Evolutionary conservation across 2,888 invertebrate species (phyloP).

Genomic region (Holacanthella duospinosa): DNA sequence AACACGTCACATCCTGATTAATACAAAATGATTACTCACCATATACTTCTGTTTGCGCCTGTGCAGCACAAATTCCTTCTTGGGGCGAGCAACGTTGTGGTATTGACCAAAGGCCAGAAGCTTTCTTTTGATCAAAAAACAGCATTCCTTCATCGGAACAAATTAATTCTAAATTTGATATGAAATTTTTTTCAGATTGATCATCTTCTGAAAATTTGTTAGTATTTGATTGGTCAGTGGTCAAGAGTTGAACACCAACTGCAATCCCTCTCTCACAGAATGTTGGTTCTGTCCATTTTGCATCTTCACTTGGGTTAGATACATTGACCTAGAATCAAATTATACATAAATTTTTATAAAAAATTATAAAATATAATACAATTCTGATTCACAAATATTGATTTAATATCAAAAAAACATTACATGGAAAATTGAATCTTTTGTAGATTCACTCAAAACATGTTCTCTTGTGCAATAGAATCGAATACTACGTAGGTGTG

Average conservation of each 20-base stretch:
- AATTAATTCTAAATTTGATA: neutral
- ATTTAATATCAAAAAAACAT: neutral
- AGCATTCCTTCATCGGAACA: neutral
- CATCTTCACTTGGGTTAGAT: no score
- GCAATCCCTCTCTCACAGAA: constrained; percentile 3
- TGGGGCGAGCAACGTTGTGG: neutral
- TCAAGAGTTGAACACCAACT: neutral
- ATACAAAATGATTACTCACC: neutral
- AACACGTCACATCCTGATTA: no score
- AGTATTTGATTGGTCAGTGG: no score
- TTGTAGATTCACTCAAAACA: neutral
- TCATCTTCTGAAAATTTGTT: no score
- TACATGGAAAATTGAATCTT: neutral
- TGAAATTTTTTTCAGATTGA: neutral
- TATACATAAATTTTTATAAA: no score
- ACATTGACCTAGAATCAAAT: no score
- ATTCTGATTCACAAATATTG: neutral
- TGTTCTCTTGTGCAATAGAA: constrained; percentile 7
- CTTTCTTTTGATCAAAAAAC: neutral
- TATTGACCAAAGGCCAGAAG: neutral
- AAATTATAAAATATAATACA: no score
- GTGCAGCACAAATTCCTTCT: neutral
- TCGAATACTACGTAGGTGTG: neutral
- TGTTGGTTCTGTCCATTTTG: neutral
- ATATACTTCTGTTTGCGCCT: neutral